Base-by-base conservation (phyloP, 2,113 vertebrate species). In the Neolamprologus variostigma region DNA sequence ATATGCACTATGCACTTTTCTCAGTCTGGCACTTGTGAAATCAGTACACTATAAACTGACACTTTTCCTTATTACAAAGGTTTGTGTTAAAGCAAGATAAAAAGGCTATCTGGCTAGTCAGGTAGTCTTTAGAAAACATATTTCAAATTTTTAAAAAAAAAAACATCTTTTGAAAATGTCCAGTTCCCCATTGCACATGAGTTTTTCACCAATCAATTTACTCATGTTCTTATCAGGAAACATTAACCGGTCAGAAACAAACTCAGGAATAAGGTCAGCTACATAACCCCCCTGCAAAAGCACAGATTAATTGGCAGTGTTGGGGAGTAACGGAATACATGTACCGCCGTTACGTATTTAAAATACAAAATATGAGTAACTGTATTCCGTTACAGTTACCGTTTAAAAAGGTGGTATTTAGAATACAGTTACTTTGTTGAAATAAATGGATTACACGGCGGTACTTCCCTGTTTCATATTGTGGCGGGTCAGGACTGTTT, bases 171-270 rank as follows among this genome's bases (percentile, higher is more conserved):
- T 66, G 61, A 66, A 66, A 66, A 35, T 12, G 17, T n/a, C 6
- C 31, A n/a, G 31, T 37, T 37, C 17, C 61, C 61, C 17, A n/a
- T 7, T 66, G 0, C 17, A n/a, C 3, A n/a, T 35, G 31, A 11
- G 16, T 66, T 66, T 66, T n/a, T 35, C 9, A n/a, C 1, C 9
- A 5, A 63, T 63, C 59, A 35, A n/a, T 61, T 31, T 63, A 35
- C 17, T 63, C 17, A 35, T 63, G 1, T 35, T 63, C 17, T 1
- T 35, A 35, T n/a, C 1, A 35, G 9, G 9, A 63, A 63, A 63
- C 17, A 35, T 33, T 33, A 63, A 63, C 0, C 0, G 17, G 0
- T 35, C 59, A 35, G 59, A 63, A 63, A 35, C 0, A 63, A 63
- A 5, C 59, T 63, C 16, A 63, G 16, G 59, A 19, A 1, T 61